A percentile compares a stretch with the other conserved stretches of the same genome.
Conservation (phyloP, 2,113 vertebrate species). For the Catharus bicknelli region DNA sequence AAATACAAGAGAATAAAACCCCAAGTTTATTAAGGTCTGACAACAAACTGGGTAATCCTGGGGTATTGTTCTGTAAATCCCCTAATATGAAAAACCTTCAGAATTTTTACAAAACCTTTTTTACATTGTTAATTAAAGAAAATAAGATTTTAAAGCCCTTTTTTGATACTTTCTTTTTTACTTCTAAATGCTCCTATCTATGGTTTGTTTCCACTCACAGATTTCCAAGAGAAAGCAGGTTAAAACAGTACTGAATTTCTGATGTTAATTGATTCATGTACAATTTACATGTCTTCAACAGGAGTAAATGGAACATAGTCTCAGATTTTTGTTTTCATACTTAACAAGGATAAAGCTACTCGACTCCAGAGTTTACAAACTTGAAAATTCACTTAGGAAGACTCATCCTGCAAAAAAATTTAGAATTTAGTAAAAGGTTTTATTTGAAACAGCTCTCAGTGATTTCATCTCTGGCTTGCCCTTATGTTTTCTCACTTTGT, state of each 20-base stretch:
- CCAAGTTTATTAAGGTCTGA: conserved; percentile 33
- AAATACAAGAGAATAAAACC: background rate
- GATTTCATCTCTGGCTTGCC: background rate
- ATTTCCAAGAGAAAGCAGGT: background rate
- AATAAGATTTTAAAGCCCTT: background rate
- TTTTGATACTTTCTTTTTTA: background rate
- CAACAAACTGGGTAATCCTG: background rate
- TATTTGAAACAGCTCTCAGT: background rate
- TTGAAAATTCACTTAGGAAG: background rate
- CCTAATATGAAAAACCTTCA: background rate
- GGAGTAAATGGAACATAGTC: background rate
- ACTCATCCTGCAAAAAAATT: background rate
- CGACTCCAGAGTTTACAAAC: background rate
- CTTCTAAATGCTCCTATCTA: background rate
- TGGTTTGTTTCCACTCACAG: background rate
- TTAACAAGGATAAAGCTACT: background rate
- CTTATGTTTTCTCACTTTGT: background rate
- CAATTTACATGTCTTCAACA: background rate
- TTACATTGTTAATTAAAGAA: background rate
- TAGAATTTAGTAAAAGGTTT: background rate
- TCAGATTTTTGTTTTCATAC: background rate
- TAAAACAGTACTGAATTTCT: background rate
- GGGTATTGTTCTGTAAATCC: background rate
- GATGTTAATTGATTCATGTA: background rate
- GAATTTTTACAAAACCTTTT: background rate